These are phyloP conservation scores for Ips nitidus DNA, from an alignment of 1,140 invertebrate genomes.

Conservation along the genomic window DNA sequence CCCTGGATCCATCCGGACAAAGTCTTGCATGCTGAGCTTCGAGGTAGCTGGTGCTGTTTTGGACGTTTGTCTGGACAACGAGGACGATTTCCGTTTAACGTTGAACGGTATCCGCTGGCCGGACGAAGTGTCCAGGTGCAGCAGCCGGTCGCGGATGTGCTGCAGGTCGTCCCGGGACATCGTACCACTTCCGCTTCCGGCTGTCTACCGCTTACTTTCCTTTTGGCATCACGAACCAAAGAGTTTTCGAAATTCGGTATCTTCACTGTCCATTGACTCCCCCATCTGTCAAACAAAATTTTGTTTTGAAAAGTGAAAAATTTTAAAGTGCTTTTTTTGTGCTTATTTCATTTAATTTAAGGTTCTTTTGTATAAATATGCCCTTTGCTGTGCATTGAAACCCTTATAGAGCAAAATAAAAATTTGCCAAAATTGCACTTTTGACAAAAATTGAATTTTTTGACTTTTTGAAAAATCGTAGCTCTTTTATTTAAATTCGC, in stretches of 20 bases:
- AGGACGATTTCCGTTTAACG: slow-evolving; percentile 45
- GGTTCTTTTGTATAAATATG: too few relatives aligned
- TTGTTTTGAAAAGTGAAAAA: too few relatives aligned
- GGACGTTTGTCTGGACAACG: slow-evolving; percentile 37
- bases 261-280: background rate
- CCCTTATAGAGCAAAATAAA: too few relatives aligned
- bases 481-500: too few relatives aligned
- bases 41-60: slow-evolving; percentile 29
- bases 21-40: slow-evolving; percentile 50
- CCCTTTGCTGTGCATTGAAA: too few relatives aligned
- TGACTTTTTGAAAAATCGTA: too few relatives aligned
- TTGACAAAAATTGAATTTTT: too few relatives aligned
- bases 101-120: slow-evolving; percentile 38
- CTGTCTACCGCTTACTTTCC: slow-evolving; percentile 12
- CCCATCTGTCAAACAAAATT: background rate
- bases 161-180: slow-evolving; percentile 48
- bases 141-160: slow-evolving; percentile 45
- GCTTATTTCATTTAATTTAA: too few relatives aligned
- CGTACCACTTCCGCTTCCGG: slow-evolving; percentile 24
- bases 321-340: too few relatives aligned
- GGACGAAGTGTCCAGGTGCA: slow-evolving; percentile 47
- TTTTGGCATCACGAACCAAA: background rate
- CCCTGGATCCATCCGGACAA: slow-evolving; percentile 50
- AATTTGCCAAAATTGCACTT: too few relatives aligned
- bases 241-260: background rate